Evolutionary conservation across 2,888 invertebrate species (phyloP).

Genomic region (Himalopsyche kuldschensis): DNA sequence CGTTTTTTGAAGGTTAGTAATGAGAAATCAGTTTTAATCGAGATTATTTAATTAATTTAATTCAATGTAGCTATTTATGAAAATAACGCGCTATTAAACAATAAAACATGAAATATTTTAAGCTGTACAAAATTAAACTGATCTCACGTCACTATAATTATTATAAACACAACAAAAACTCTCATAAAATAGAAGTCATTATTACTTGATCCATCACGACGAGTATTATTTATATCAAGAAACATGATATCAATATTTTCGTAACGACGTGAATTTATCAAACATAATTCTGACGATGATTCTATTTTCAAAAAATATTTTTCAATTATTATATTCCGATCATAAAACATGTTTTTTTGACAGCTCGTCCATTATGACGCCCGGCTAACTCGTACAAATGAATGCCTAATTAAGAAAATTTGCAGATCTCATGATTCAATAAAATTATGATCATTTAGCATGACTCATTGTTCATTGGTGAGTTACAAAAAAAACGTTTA

Average conservation of each 20-base stretch:
- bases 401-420: neutral
- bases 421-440: neutral
- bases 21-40: no score
- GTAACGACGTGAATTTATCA: neutral
- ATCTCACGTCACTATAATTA: neutral
- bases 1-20: no score
- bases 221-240: neutral
- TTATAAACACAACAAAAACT: neutral
- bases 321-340: neutral
- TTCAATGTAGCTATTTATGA: no score
- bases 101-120: no score
- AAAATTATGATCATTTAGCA: neutral
- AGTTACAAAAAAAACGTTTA: neutral
- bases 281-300: neutral
- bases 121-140: neutral
- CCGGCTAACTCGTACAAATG: neutral
- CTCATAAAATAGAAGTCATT: neutral
- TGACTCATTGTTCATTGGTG: neutral
- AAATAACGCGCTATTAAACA: no score
- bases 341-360: neutral
- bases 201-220: neutral
- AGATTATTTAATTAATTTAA: no score
- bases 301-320: neutral
- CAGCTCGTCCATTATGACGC: neutral
- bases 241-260: neutral